phyloP scores from a whole-genome alignment of 2,113 vertebrate genomes.

The Lichenostomus cassidix region DNA sequence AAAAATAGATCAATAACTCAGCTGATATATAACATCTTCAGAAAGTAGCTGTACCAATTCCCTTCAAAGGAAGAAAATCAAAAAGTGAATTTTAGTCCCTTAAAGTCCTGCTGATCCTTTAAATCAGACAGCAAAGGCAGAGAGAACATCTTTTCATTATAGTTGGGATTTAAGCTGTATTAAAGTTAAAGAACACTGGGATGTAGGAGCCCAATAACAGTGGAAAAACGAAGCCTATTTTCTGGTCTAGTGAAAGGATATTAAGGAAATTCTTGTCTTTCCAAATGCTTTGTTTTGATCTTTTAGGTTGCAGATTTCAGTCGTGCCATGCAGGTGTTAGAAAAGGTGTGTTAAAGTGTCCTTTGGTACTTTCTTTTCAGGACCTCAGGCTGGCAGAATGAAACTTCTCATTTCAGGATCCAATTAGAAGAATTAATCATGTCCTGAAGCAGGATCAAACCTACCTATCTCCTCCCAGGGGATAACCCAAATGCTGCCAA shows the following conservation, averaged over 20 bases:
- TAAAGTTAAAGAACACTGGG: constrained; percentile 43
- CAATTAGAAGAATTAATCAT: constrained; percentile 27
- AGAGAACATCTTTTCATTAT: constrained; percentile 60
- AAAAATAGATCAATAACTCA: constrained; percentile 63
- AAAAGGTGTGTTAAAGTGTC: not conserved
- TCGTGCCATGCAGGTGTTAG: not conserved
- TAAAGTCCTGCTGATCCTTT: constrained; percentile 60
- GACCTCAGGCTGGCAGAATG: not conserved
- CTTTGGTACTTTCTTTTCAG: constrained; percentile 4
- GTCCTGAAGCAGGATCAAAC: constrained; percentile 18
- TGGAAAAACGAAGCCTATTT: constrained; percentile 40
- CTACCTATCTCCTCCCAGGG: not conserved
- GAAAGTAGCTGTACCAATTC: constrained; percentile 37
- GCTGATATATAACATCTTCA: constrained; percentile 35
- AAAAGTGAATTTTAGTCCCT: constrained; percentile 46
- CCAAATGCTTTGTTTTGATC: constrained; percentile 43
- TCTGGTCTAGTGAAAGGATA: constrained; percentile 11
- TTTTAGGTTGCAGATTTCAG: constrained; percentile 19
- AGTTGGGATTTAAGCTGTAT: not conserved
- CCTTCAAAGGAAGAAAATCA: constrained; percentile 54
- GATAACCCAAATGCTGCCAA: constrained; percentile 33
- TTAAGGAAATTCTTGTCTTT: constrained; percentile 40
- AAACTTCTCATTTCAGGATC: not conserved
- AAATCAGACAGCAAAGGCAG: constrained; percentile 38
- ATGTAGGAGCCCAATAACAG: constrained; percentile 37